Evolutionary conservation across 2,797 vertebrate genomes (phyloP).

Genomic region (Ispidina lecontei): DNA sequence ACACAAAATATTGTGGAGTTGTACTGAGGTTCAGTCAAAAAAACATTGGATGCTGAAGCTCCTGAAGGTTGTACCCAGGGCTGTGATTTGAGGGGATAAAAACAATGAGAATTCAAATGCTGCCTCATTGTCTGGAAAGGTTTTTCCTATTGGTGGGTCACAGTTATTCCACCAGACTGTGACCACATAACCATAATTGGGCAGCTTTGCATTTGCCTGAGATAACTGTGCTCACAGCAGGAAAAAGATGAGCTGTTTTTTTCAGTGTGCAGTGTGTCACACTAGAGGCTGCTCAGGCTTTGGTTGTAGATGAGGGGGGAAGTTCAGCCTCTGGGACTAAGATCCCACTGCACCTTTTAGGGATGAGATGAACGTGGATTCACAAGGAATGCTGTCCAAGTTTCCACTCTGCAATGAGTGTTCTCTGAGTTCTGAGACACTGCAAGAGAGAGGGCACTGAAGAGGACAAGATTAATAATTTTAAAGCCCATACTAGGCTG

Average conservation of each 20-base stretch:
- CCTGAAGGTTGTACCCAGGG: not conserved
- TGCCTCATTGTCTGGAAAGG: not conserved
- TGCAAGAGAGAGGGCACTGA: not conserved
- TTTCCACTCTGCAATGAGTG: constrained; percentile 42
- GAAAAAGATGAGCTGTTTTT: constrained; percentile 43
- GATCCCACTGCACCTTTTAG: constrained; percentile 51
- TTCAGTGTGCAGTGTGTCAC: constrained; percentile 25
- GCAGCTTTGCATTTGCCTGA: constrained; percentile 29
- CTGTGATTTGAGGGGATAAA: not conserved
- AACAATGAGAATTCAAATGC: not conserved
- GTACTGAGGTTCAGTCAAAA: not conserved
- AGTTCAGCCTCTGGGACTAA: constrained; percentile 20
- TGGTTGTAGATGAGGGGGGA: not conserved
- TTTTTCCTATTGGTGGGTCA: constrained; percentile 15
- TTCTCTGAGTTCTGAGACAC: constrained; percentile 38
- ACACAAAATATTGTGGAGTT: not conserved
- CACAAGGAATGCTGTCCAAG: constrained; percentile 38
- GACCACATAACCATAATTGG: constrained; percentile 60
- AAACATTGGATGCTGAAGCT: not conserved
- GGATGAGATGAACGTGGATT: constrained; percentile 38
- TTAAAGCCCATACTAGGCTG: not conserved
- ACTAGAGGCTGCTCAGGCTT: not conserved
- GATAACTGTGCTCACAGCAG: not conserved
- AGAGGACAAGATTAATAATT: not conserved
- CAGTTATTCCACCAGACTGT: not conserved